These are phyloP conservation scores for Ceyx margarethae DNA, from an alignment of 2,113 vertebrate genomes.

Conservation along the genomic window DNA sequence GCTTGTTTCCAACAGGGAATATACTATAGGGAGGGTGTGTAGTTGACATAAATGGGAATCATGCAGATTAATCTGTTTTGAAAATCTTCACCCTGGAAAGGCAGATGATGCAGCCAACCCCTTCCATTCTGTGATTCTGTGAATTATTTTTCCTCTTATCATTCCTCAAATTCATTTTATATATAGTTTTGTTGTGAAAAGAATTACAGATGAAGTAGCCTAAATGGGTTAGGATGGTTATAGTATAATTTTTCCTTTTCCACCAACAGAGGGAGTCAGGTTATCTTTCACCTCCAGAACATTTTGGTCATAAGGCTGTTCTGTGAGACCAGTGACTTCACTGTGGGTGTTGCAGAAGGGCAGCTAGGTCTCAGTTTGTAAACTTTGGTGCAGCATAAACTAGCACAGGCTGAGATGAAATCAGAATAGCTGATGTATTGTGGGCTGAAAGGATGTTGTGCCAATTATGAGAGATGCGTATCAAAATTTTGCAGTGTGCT, in stretches of 20 bases:
- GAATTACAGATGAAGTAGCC: neutral
- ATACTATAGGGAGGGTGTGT: neutral
- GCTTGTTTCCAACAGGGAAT: neutral
- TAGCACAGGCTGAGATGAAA: neutral
- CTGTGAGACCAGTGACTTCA: neutral
- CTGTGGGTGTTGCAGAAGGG: neutral
- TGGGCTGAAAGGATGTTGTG: neutral
- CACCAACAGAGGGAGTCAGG: constrained; percentile 52
- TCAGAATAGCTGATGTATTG: neutral
- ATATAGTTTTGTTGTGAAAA: neutral
- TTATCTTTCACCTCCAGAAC: neutral
- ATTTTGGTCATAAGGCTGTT: neutral
- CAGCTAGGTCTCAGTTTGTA: neutral
- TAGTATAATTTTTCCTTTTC: neutral
- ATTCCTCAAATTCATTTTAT: neutral
- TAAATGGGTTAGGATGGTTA: neutral
- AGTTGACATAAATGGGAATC: neutral
- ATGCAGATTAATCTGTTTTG: neutral
- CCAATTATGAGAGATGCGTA: neutral
- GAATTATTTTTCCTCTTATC: neutral
- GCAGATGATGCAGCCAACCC: neutral
- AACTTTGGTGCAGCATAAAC: neutral
- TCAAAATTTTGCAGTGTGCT: neutral
- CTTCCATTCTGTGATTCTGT: no score
- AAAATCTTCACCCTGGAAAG: neutral